A percentile compares a stretch with the other conserved stretches of the same genome.
Conservation (phyloP, 1,140 invertebrate species). For the Zelostemma sp. region DNA sequence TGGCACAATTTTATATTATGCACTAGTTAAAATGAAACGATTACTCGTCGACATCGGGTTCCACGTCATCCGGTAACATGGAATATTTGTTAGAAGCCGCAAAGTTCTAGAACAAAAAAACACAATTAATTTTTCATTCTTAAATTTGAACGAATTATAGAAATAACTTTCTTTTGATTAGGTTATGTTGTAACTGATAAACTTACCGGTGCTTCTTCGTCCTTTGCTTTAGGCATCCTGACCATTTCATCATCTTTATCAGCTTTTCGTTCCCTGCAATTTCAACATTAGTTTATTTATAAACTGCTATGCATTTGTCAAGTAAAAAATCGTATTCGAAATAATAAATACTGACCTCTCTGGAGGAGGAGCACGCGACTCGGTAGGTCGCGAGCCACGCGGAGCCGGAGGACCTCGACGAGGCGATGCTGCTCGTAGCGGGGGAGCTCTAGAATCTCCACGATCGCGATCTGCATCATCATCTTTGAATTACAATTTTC, state of each 20-base stretch:
- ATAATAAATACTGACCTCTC: slow-evolving; percentile 44
- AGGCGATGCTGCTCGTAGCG: slow-evolving; percentile 25
- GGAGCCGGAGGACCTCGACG: slow-evolving; percentile 32
- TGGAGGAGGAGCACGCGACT: slow-evolving; percentile 27
- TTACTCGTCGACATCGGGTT: slow-evolving; percentile 65
- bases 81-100: slow-evolving; percentile 75
- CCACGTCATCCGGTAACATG: slow-evolving; percentile 65
- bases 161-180: no score
- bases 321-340: neutral
- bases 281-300: neutral
- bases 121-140: neutral
- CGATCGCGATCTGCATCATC: slow-evolving; percentile 20
- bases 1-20: slow-evolving; percentile 63
- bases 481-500: no score
- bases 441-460: slow-evolving; percentile 48
- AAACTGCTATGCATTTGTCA: neutral
- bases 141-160: slow-evolving; percentile 28
- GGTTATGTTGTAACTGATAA: no score
- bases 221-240: slow-evolving; percentile 74
- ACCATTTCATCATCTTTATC: slow-evolving; percentile 63
- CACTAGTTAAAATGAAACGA: slow-evolving; percentile 42
- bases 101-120: slow-evolving; percentile 72
- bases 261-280: slow-evolving; percentile 54
- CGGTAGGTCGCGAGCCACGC: slow-evolving; percentile 32
- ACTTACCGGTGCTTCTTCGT: slow-evolving; percentile 74